Percentiles rank a stretch among this genome's conserved stretches.
phyloP scores from a whole-genome alignment of 2,797 vertebrate species.

The Numenius phaeopus region DNA sequence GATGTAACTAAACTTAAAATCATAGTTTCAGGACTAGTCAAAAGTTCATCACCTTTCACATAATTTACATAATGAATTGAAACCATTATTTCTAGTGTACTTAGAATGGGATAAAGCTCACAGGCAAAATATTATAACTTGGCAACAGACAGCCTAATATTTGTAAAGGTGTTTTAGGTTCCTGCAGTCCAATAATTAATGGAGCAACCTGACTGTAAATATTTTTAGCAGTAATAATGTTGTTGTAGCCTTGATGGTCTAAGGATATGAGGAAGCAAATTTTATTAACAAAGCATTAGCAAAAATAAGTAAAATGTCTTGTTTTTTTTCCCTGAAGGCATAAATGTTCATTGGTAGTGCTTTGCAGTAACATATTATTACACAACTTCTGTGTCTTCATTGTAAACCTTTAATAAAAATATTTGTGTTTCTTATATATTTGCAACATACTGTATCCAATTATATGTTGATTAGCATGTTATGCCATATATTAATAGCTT shows the following conservation, averaged over 20 bases:
- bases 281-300: slow-evolving; percentile 1
- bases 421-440: not conserved
- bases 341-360: not conserved
- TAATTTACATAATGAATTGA: not conserved
- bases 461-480: not conserved
- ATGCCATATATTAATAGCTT: not conserved
- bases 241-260: not conserved
- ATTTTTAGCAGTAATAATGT: slow-evolving; percentile 14
- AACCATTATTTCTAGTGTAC: not conserved
- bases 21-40: not conserved
- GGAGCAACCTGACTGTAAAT: not conserved
- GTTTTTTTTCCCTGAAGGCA: not conserved
- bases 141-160: not conserved
- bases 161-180: slow-evolving; percentile 1
- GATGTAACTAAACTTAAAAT: not conserved
- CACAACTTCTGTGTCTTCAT: not conserved
- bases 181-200: not conserved
- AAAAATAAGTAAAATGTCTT: slow-evolving; percentile 2
- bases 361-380: not conserved
- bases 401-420: slow-evolving; percentile 50
- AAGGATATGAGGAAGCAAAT: slow-evolving; percentile 28
- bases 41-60: not conserved
- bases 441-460: not conserved
- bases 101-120: not conserved
- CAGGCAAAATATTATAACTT: not conserved